These are phyloP conservation scores for Geopemphigus sp. DNA, from an alignment of 1,140 invertebrate genomes.

Conservation along the genomic window DNA sequence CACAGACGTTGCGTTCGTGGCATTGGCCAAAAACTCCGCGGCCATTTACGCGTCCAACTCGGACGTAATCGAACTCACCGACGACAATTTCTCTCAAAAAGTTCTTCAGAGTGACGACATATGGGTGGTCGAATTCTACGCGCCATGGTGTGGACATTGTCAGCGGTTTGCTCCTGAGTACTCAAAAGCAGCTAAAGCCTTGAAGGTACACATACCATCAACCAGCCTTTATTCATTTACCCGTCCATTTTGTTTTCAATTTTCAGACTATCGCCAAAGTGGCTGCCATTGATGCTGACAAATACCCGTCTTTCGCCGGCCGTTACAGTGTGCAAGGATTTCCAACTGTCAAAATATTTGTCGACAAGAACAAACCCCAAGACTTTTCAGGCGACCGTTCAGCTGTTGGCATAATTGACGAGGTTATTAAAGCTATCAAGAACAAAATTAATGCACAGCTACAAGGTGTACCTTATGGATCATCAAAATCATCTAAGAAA, in stretches of 20 bases:
- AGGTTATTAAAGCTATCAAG: constrained; percentile 69
- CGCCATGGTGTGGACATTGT: constrained; percentile 75
- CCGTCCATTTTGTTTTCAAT: constrained; percentile 1
- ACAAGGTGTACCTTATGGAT: constrained; percentile 58
- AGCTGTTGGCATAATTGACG: constrained; percentile 82
- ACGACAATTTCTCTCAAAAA: constrained; percentile 54
- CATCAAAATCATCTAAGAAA: constrained; percentile 50
- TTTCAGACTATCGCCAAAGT: constrained; percentile 87
- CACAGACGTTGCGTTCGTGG: constrained; percentile 4
- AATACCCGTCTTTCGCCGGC: constrained; percentile 76
- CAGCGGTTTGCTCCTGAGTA: constrained; percentile 71
- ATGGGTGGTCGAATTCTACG: constrained; percentile 73
- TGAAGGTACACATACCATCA: constrained; percentile 65
- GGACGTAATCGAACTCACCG: constrained; percentile 58
- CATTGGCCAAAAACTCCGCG: neutral
- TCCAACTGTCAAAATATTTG: constrained; percentile 95
- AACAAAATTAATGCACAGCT: constrained; percentile 69
- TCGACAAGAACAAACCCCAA: constrained; percentile 80
- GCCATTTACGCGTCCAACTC: constrained; percentile 52
- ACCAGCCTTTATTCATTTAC: neutral
- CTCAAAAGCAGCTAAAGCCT: constrained; percentile 79
- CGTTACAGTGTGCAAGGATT: constrained; percentile 87
- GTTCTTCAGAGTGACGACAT: constrained; percentile 56
- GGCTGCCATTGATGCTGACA: constrained; percentile 88
- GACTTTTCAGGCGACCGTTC: constrained; percentile 85